Base-by-base conservation (phyloP, 2,113 vertebrate genomes). In the Colaptes auratus region DNA sequence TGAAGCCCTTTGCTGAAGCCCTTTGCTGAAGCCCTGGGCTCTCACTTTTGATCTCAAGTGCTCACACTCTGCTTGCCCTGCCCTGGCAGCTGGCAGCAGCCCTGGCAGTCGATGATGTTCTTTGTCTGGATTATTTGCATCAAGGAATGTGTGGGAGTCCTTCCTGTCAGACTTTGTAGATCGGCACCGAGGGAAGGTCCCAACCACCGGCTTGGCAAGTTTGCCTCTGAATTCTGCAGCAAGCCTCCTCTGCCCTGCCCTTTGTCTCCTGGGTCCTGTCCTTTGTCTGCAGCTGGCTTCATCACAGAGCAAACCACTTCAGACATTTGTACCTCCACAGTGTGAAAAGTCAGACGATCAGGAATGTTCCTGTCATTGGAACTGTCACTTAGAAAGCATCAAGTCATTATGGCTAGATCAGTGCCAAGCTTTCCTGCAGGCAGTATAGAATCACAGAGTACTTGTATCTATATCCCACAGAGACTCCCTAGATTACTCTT, bases 101-200 rank as follows among this genome's bases (percentile, higher is more conserved):
- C 35, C 66, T 88, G 79, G 88, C 79, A 94, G 72, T 4, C 31
- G 56, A 46, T 64, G 28, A 69, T 77, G 69, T 59, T 88, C 71
- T 80, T 77, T 86, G 64, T 93, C 83, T 59, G 28, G 33, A 56
- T 71, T 67, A 89, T 78, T 92, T 86, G 69, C 36, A 55, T 90
- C 75, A 95, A 77, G 60, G 63, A 71, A 82, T 4, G 10, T 46
- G 52, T 2, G 30, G 58, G 91, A 84, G 14, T 65, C 7, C 59
- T n/a, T 95, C 44, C 59, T 79, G 59, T 56, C 70, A 58, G 58
- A 73, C 14, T 89, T 31, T 58, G 7, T 88, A 12, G 12, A 44
- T 53, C 21, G 48, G 6, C 25, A 75, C 10, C 30, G 17, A 5
- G 10, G 31, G 24, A 53, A 16, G 10, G 23, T 56, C 23, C 55